Evolutionary conservation across 2,888 invertebrate genomes (phyloP), one percentile per base, ranked within the genome.

Genomic region (Emmelina monodactyla): DNA sequence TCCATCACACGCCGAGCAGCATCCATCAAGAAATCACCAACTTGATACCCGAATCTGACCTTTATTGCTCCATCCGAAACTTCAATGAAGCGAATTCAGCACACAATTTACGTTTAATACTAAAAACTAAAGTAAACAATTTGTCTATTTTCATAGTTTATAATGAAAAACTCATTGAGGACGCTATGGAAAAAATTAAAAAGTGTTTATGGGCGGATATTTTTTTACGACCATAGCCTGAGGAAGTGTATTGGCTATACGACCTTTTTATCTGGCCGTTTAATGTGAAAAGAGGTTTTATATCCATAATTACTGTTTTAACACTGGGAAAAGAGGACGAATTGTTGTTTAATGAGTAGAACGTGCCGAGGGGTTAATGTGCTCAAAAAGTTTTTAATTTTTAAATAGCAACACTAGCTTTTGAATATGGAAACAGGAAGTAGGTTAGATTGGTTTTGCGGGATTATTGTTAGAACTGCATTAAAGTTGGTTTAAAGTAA

Each of bases 251-350:
- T 14, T 29, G 29, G n/a, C n/a, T 63, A 47, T 55, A 69, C 62
- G 62, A 62, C 62, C 63, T 69, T 73, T 76, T 73, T 73, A 72
- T 72, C 69, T 67, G 57, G 55, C 47, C 46, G 57, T 71, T 75
- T 76, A 64, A 76, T 56, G 73, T 58, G 55, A 45, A 61, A 62
- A 64, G 70, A 67, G 73, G 69, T 76, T 76, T 78, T 71, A 76
- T 76, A 73, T 63, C 58, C 72, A 70, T 75, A 75, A 76, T 76
- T 70, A 73, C 58, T 63, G 56, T 58, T 67, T 71, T 64, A 58
- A 65, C 58, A 61, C 53, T 53, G 50, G 53, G 56, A 59, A 64
- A 65, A 50, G 60, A 51, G 62, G 60, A 62, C 67, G 54, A 56
- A 60, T 58, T 58, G 55, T n/a, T 9, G 25, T 25, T 25, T 25